Percentiles rank a stretch among this genome's conserved stretches.
phyloP scores from a whole-genome alignment of 1,140 invertebrate genomes.

The Zophobas morio region DNA sequence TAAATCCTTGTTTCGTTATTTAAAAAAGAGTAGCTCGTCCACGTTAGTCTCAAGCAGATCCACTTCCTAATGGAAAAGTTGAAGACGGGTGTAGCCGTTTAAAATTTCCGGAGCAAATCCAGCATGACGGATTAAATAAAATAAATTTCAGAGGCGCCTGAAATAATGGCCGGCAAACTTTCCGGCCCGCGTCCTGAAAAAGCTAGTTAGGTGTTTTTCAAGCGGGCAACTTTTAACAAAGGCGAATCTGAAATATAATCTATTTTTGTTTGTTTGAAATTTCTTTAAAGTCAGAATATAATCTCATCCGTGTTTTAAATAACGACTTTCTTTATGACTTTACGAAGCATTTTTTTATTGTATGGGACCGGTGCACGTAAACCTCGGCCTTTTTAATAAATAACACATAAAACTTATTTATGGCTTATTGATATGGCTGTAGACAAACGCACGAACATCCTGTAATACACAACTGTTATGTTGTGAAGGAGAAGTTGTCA shows the following conservation, averaged over 20 bases:
- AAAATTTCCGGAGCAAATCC: slow-evolving; percentile 20
- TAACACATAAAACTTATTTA: slow-evolving; percentile 35
- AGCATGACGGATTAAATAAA: slow-evolving; percentile 36
- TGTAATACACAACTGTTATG: slow-evolving; percentile 1
- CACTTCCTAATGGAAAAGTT: slow-evolving; percentile 22
- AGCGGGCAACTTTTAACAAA: slow-evolving; percentile 27
- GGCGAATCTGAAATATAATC: slow-evolving; percentile 19
- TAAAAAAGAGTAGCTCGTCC: too few species aligned
- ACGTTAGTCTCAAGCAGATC: slow-evolving; percentile 2
- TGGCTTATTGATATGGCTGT: slow-evolving; percentile 2
- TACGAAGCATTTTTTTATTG: not conserved
- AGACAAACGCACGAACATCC: slow-evolving; percentile 28
- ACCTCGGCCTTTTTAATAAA: slow-evolving; percentile 9
- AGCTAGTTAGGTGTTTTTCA: slow-evolving; percentile 24
- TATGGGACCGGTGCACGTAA: not conserved
- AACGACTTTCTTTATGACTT: not conserved
- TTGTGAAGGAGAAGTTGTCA: slow-evolving; percentile 27
- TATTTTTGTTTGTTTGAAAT: slow-evolving; percentile 15
- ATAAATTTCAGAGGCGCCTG: slow-evolving; percentile 33
- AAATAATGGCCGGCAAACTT: slow-evolving; percentile 32
- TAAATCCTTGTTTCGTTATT: too few species aligned
- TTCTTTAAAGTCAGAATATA: slow-evolving; percentile 14
- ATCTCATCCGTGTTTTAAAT: slow-evolving; percentile 12
- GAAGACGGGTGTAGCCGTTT: slow-evolving; percentile 2
- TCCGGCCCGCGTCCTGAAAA: slow-evolving; percentile 7